Evolutionary conservation across 2,113 vertebrate species (phyloP), one percentile per base, ranked within the genome.

Genomic region (Thunnus maccoyii): DNA sequence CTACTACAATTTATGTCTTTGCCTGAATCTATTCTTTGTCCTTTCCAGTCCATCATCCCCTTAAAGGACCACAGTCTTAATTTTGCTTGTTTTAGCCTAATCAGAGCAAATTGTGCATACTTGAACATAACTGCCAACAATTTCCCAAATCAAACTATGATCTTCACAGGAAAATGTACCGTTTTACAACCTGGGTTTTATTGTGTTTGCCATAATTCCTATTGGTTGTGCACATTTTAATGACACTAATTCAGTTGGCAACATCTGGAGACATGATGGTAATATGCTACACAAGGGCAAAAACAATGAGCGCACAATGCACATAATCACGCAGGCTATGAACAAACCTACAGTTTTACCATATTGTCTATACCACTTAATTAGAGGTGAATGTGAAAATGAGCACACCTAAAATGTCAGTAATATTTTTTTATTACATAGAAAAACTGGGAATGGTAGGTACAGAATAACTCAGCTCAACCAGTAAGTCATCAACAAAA

Each of bases 1-100:
- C 48, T 27, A 20, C 27, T 67, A 36, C 2, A n/a, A 25, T 60
- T 78, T 66, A 61, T 50, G 16, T 73, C 46, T 8, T 48, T 79
- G 46, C 22, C 13, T 70, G 12, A 65, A 48, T 55, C 0, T 4
- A 5, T 55, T 64, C 11, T 30, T 41, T 25, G 25, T n/a, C n/a
- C n/a, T 54, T 27, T 3, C 16, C 18, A 22, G 41, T 32, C 58
- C 16, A 57, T 44, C 2, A 30, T 67, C 15, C 50, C 16, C 48
- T 77, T 44, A 17, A 54, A 67, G 48, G n/a, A 64, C 63, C 22
- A 13, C 18, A 51, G 6, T 56, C n/a, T 54, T 72, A 61, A 25
- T 25, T 56, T 46, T 55, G 51, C 72, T 64, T 30, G 48, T 44
- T 52, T 44, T 13, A 25, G 32, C 20, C 51, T 32, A 55, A 65